These are phyloP conservation scores for Sycophila texana DNA, from an alignment of 2,888 invertebrate genomes.

Conservation along the genomic window DNA sequence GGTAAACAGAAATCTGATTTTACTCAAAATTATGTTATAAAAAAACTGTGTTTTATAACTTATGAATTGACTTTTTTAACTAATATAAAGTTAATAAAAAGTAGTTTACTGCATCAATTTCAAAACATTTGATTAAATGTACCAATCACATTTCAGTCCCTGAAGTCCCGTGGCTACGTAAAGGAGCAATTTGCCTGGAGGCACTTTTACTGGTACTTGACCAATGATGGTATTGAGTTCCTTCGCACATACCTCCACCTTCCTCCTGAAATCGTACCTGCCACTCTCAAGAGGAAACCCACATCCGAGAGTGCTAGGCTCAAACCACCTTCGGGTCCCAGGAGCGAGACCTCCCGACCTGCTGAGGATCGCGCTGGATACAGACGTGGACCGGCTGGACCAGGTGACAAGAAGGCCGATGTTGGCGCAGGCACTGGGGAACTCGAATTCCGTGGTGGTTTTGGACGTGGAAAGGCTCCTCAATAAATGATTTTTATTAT, in stretches of 20 bases:
- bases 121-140: background rate
- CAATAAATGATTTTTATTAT: conserved; percentile 65
- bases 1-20: conserved; percentile 73
- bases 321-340: conserved; percentile 82
- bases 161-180: conserved; percentile 98
- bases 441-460: conserved; percentile 88
- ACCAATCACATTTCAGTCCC: conserved; percentile 78
- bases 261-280: conserved; percentile 98
- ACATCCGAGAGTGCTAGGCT: conserved; percentile 91
- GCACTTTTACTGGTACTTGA: conserved; percentile 99
- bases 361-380: conserved; percentile 91
- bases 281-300: conserved; percentile 91
- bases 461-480: conserved; percentile 72
- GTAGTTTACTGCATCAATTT: too few species aligned
- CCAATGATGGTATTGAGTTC: conserved; percentile 98
- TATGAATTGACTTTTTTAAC: background rate
- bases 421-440: conserved; percentile 96
- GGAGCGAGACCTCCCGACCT: conserved; percentile 83
- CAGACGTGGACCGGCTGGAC: conserved; percentile 84
- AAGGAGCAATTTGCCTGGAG: conserved; percentile 99
- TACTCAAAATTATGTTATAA: background rate
- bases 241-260: conserved; percentile 95
- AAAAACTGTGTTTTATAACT: too few species aligned
- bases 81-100: background rate
- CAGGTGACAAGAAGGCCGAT: conserved; percentile 95